Base-by-base conservation (phyloP, 2,113 vertebrate genomes). In the Antidorcas marsupialis region DNA sequence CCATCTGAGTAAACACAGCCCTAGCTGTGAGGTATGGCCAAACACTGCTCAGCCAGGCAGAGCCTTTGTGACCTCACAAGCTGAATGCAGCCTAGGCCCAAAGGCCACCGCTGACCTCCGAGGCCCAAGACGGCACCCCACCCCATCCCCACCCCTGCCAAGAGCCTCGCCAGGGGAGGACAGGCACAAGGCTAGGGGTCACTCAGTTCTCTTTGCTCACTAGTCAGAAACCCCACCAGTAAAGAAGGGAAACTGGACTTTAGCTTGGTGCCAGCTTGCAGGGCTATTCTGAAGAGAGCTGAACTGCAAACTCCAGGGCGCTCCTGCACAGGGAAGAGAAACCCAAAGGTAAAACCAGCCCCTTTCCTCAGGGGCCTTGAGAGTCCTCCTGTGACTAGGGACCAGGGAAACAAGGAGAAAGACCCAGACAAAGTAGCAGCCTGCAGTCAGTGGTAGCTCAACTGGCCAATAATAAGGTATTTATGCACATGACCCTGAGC, bases 1-100 rank as follows among this genome's bases (percentile, higher is more conserved):
- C 94, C 95, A 98, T 98, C 97, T 98, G 97, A 96, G 96, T 94
- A 98, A 98, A 97, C 94, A 98, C 36, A 91, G 33, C 30, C 7
- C 97, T 52, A 12, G 71, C 96, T 96, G 67, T 91, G 97, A 98
- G 50, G 81, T 67, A 62, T 6, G 39, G 59, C 94, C 92, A 95
- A 96, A 94, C 13, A 87, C 8, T 55, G 88, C 83, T 21, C 28
- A 36, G 79, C 55, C 8, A 12, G 74, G 87, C 87, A 96, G 96
- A 81, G 97, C 47, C 39, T 67, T 53, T 55, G 84, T 78, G 85
- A 87, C 50, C 78, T 88, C 36, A 79, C 47, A 84, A 90, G 95
- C 28, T 43, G 19, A 94, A 91, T 15, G 57, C 50, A 62, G 50
- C 81, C 52, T 97, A 25, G 6, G 50, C 74, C 86, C 76, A 64